Evolutionary conservation across 2,797 vertebrate genomes (phyloP), one percentile per base, ranked within the genome.

Genomic region (Anabas testudineus): DNA sequence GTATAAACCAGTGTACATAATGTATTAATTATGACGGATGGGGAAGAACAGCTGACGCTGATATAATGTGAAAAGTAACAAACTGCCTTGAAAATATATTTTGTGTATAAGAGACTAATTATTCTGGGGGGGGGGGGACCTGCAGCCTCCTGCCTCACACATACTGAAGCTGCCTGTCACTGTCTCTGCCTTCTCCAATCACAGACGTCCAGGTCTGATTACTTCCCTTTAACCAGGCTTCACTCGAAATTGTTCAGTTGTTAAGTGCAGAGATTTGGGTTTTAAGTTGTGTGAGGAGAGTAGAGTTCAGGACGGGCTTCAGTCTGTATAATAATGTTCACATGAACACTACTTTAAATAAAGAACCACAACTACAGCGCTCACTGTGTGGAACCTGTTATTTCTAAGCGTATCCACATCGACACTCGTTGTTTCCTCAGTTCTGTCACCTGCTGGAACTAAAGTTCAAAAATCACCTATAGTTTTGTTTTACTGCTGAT

Each of bases 71-170:
- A 84, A 56, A 81, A 83, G 70, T 88, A 87, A 84, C 89, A 85
- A 88, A 89, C 87, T 89, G 90, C 88, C 90, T 92, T 92, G 89
- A 82, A 71, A 69, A 75, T 84, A 57, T 88, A 83, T 87, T 88
- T 86, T 90, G 68, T 85, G 73, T 84, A 75, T 83, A 59, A 83
- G 56, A 78, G 74, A 77, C 43, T 67, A 74, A 67, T 58, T 48
- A 47, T 74, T 6, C 24, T 49, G 47, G 24, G 24, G 54, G 57
- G 71, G 53, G 37, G 51, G 57, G 48, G 6, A 60, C 45, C 34
- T 73, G 54, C 73, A 78, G 63, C 67, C 76, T 7, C 32, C 4
- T 21, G 12, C 30, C 32, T 52, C 63, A 36, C 42, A 42, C 67
- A 78, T 65, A 41, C 55, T 61, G 71, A 64, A 86, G 48, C 71